Evolutionary conservation across 1,140 invertebrate genomes (phyloP).

Genomic region (Pseudoatta argentina): DNA sequence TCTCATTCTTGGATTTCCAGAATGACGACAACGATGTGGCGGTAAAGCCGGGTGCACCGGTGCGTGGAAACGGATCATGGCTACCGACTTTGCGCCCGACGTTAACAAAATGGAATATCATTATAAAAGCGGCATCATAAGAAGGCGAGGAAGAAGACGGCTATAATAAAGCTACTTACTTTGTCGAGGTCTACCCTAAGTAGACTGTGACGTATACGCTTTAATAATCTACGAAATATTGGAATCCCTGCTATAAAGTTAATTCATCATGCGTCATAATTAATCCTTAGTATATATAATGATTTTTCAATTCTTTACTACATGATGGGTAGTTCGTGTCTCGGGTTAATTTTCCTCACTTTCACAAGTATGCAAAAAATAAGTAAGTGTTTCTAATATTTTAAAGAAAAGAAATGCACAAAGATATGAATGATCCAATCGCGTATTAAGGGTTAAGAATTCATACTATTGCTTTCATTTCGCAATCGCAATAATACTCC

Average conservation of each 20-base stretch:
- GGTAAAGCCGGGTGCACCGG: constrained; percentile 75
- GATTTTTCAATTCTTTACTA: no score
- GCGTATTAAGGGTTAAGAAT: neutral
- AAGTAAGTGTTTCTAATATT: no score
- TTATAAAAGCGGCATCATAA: constrained; percentile 68
- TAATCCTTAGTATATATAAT: neutral
- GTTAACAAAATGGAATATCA: constrained; percentile 81
- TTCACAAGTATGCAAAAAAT: no score
- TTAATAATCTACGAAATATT: constrained; percentile 27
- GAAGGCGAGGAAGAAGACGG: constrained; percentile 45
- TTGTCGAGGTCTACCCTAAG: constrained; percentile 47
- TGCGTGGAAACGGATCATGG: constrained; percentile 85
- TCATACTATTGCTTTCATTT: neutral
- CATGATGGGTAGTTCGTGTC: no score
- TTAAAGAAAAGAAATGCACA: no score
- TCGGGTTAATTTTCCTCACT: no score
- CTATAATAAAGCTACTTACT: constrained; percentile 18
- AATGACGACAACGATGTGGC: constrained; percentile 16
- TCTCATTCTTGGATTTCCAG: constrained; percentile 72
- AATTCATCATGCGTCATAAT: constrained; percentile 8
- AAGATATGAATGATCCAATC: no score
- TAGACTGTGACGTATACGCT: constrained; percentile 53
- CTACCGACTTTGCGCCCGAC: constrained; percentile 77
- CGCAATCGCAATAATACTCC: neutral
- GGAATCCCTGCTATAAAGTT: neutral